Percentiles rank a stretch among this genome's conserved stretches.
Conservation (phyloP, 2,888 invertebrate genomes). For the Acanthosepion lycidas region DNA sequence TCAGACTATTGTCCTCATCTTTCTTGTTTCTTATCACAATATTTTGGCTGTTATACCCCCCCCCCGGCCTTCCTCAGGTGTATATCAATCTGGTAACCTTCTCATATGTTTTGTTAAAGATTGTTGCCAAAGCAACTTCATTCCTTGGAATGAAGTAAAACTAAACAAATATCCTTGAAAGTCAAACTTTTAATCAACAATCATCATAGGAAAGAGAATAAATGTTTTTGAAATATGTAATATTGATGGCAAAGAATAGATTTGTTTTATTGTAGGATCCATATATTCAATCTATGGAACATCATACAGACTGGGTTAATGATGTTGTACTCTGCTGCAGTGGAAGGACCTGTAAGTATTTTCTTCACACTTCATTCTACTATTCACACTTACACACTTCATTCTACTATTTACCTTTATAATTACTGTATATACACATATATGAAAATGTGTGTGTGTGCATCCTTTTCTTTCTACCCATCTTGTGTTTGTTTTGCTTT, state of each 20-base stretch:
- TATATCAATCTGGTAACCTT: too few species aligned
- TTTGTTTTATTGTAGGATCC: conserved; percentile 78
- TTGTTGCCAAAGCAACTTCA: too few species aligned
- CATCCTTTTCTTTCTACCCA: not conserved
- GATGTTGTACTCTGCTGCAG: conserved; percentile 98
- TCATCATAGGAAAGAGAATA: too few species aligned
- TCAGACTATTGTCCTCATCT: too few species aligned
- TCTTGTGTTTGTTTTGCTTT: not conserved
- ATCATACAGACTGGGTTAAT: conserved; percentile 99
- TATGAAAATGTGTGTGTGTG: not conserved
- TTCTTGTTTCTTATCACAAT: too few species aligned
- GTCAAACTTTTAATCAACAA: too few species aligned
- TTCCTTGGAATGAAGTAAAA: too few species aligned
- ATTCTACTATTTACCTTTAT: not conserved
- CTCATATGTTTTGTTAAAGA: too few species aligned
- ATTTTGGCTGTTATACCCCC: too few species aligned
- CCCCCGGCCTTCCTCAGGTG: too few species aligned
- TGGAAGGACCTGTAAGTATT: conserved; percentile 88
- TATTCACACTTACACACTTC: not conserved
- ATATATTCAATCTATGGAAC: conserved; percentile 97
- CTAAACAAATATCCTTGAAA: too few species aligned
- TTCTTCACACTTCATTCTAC: not conserved
- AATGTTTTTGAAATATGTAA: too few species aligned
- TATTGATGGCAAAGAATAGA: not conserved
- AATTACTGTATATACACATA: not conserved